Evolutionary conservation across 2,113 vertebrate genomes (phyloP).

Genomic region (Misgurnus mizolepis): DNA sequence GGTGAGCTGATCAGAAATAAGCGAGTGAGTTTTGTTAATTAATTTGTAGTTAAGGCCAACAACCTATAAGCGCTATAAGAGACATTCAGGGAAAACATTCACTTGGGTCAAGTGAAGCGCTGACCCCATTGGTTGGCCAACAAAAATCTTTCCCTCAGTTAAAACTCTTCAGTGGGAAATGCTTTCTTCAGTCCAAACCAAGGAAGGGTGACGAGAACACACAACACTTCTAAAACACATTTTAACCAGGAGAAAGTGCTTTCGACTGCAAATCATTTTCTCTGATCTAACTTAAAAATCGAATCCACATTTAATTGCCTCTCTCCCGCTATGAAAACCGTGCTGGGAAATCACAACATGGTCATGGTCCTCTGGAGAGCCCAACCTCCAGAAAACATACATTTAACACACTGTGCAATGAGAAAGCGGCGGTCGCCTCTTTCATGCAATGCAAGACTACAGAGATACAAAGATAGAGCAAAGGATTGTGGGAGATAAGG

Average conservation of each 20-base stretch:
- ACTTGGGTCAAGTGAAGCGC: slow-evolving; percentile 33
- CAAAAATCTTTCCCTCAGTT: slow-evolving; percentile 30
- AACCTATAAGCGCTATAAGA: slow-evolving; percentile 1
- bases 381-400: slow-evolving; percentile 70
- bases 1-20: slow-evolving; percentile 33
- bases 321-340: slow-evolving; percentile 19
- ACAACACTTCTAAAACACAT: background rate
- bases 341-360: slow-evolving; percentile 28
- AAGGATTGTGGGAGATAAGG: background rate
- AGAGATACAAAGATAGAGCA: background rate
- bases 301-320: slow-evolving; percentile 42
- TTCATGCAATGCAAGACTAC: background rate
- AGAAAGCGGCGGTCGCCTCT: slow-evolving; percentile 34
- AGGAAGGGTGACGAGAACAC: background rate
- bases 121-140: slow-evolving; percentile 18
- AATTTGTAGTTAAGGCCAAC: slow-evolving; percentile 40
- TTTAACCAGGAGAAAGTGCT: slow-evolving; percentile 4
- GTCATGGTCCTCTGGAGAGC: slow-evolving; percentile 65
- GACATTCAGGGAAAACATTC: slow-evolving; percentile 40
- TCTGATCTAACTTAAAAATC: slow-evolving; percentile 20
- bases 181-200: background rate
- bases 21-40: background rate
- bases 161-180: background rate
- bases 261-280: background rate
- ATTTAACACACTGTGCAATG: slow-evolving; percentile 48